These are phyloP conservation scores for Plodia interpunctella DNA, from an alignment of 1,140 invertebrate species.

Conservation along the genomic window DNA sequence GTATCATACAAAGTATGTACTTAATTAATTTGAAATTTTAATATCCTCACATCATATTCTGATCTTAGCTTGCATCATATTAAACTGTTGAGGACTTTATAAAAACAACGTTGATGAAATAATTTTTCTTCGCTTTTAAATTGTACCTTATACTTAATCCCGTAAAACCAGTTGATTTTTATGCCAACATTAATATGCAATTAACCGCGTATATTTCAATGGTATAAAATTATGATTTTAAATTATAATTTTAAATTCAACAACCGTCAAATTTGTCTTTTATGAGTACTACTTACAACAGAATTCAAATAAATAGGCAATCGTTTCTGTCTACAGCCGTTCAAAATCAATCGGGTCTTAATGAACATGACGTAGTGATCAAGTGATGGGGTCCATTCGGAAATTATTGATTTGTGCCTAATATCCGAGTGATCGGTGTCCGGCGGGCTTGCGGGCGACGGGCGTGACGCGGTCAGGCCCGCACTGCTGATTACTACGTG, in stretches of 20 bases:
- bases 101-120: neutral
- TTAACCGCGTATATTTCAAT: neutral
- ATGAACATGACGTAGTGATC: conserved; percentile 38
- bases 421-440: conserved; percentile 58
- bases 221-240: neutral
- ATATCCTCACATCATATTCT: neutral
- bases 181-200: neutral
- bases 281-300: too few species aligned
- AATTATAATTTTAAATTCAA: too few species aligned
- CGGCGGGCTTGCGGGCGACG: conserved; percentile 40
- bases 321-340: neutral
- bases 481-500: conserved; percentile 5
- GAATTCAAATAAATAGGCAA: too few species aligned
- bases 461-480: conserved; percentile 50
- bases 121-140: neutral
- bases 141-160: neutral
- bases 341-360: conserved; percentile 50
- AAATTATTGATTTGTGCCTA: conserved; percentile 67
- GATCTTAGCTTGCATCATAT: neutral
- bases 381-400: conserved; percentile 25
- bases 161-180: neutral
- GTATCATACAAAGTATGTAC: too few species aligned
- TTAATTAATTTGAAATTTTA: too few species aligned
- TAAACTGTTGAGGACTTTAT: neutral
- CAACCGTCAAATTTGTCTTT: neutral